Base-by-base conservation (phyloP, 2,797 vertebrate species). In the Avahi laniger region DNA sequence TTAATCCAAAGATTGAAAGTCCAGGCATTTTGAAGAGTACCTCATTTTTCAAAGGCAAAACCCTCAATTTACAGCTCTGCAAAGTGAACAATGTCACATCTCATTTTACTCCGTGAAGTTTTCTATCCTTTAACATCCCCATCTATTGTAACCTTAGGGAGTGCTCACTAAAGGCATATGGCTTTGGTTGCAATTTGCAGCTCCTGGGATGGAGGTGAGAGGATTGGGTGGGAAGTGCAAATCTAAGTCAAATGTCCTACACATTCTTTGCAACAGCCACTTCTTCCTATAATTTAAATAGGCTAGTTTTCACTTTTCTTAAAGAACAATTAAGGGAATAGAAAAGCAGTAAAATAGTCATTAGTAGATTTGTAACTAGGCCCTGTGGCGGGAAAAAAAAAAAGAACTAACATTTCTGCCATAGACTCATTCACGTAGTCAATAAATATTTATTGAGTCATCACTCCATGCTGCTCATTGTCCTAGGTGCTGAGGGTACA, bases 41-140 rank as follows among this genome's bases (percentile, higher is more conserved):
- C 52, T 82, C 9, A 65, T 57, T 90, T 89, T 93, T 87, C 43
- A 92, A 79, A 76, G 59, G 22, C 81, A 52, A 93, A 84, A 65
- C 6, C 2, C 20, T 83, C 20, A 46, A 7, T 81, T 88, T 72
- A 67, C 2, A 95, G 14, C 22, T 90, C 15, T 91, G 24, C 81
- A 65, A 81, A 0, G 0, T 13, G 72, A 38, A 22, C 17, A 46
- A 61, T 76, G 54, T n/a, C 65, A 59, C 33, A 78, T 84, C 33
- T 83, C 15, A 48, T 90, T 92, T 84, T 76, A 46, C 12, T 89
- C 78, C 63, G 38, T 52, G 17, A 13, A 38, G 28, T 75, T 92
- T 73, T 75, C 28, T 81, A 85, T 85, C 48, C 41, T 76, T 88
- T 69, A 70, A 59, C 61, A 76, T 11, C 2, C 3, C 17, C 6